Base-by-base conservation (phyloP, 2,797 vertebrate genomes). In the Enteromius unitaeniatus region DNA sequence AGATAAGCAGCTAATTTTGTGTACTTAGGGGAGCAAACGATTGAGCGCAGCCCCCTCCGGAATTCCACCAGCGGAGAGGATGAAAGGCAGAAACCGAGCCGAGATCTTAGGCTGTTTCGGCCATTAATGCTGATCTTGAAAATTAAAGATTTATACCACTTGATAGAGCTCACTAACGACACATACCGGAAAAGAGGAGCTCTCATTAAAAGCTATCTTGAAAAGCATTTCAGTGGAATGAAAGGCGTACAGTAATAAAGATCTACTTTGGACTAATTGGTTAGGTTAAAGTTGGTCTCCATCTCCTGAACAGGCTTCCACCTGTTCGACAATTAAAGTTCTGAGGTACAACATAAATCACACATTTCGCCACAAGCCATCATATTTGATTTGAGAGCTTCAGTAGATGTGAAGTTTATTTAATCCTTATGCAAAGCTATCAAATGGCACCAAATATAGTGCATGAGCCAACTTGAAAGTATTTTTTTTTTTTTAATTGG, bases 1-100 rank as follows among this genome's bases (percentile, higher is more conserved):
- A 91, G 96, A 97, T 97, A 97, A 98, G 97, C 95, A 97, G 96
- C 94, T 97, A 96, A 98, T 98, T 97, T 97, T 97, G 95, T 96
- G 95, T 97, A 97, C 96, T 97, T 97, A 97, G 95, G 95, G 95
- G 95, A 97, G 95, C 94, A 96, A 97, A 96, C 88, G 95, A 95
- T 95, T 81, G 88, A 60, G 28, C 11, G 14, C 53, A 40, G 70
- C 87, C 93, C 95, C 94, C 95, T 64, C 83, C 65, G 91, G 94
- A 95, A 95, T 96, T 95, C 87, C 90, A 80, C 77, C 91, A 90
- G 92, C 90, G 72, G 91, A 93, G 91, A 90, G 92, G 94, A 96
- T 96, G 92, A 96, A 94, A 93, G 92, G 85, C 88, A 81, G 78
- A 92, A 91, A 88, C 58, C 86, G 82, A 94, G 86, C 90, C 91